Base-by-base conservation (phyloP, 2,797 vertebrate species). In the Anabas testudineus region DNA sequence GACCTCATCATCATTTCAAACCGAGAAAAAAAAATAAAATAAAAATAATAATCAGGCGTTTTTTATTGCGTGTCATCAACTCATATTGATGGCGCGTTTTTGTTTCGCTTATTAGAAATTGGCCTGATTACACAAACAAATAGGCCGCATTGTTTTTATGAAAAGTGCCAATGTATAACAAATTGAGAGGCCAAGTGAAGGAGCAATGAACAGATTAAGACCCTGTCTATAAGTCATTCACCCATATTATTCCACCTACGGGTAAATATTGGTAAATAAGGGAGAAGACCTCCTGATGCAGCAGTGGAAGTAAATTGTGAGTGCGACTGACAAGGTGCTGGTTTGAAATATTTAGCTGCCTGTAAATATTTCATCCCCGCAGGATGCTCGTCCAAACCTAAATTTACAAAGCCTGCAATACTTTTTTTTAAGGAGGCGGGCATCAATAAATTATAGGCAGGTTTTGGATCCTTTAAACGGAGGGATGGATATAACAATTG, bases 361-460 rank as follows among this genome's bases (percentile, higher is more conserved):
- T 71, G 74, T 93, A 58, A 92, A 93, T 91, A 89, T 91, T 93
- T 92, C 37, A 93, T 88, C 59, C 58, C 10, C 72, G 71, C 78
- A 76, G 74, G 71, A 81, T 81, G 71, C 67, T 48, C 41, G 74
- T 47, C 59, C 69, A 74, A 81, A 74, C 47, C 87, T 68, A 85
- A 84, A 88, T 84, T 67, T 78, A 90, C 83, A 88, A 74, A 64
- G 52, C 61, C 71, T 73, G 74, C 76, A 74, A 36, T 61, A 28
- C 67, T 24, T 48, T 65, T 83, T 88, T 68, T 74, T 82, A 45
- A 82, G 37, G 82, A 83, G 77, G 67, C 51, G 32, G 22, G 39
- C 78, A 81, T 88, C 54, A 87, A 92, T 91, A 91, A 91, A 88
- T 88, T 10, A 91, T 73, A 16, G 45, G 54, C 1, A 15, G 39